Base-by-base conservation (phyloP, 1,140 invertebrate species). In the Sarcophaga peregrina region DNA sequence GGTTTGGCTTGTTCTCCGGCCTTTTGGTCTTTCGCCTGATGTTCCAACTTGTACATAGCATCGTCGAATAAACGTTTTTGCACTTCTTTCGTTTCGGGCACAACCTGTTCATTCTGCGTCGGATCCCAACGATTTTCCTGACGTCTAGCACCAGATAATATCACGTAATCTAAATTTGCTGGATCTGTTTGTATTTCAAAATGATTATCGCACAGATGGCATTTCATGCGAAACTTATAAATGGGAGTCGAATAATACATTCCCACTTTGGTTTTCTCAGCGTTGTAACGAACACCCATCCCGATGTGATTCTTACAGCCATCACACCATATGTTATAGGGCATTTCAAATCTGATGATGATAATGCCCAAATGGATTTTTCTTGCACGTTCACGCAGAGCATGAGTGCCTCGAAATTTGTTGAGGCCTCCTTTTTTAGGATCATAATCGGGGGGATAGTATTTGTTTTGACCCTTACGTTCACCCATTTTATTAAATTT, bases 161-260 rank as follows among this genome's bases (percentile, higher is more conserved):
- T 97, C 4, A 97, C 94, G 93, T 99, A 99, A 90, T 99, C 98
- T 86, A 99, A 92, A 92, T 99, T 99, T 78, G 94, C 96, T 83
- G 99, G 99, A 94, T 99, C 98, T 50, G 98, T 99, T 92, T 99
- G 97, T 78, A 99, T 99, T 91, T 98, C 97, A 93, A 99, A 98
- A 91, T 99, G 96, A 91, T 99, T 99, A 87, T 96, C 95, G 91
- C 99, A 99, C 3, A 99, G 91, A 92, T 99, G 98, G 90, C 99
- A 99, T 90, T 99, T 99, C 98, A 99, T 99, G 84, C 97, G 93
- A 91, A 99, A 99, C 89, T 99, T 96, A 91, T 98, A 99, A 3
- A 99, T 93, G 0, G 98, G 98, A 1, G 99, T 99, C 5, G 96
- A 97, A 87, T 99, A 99, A 90, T 99, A 99, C 96, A 98, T 99